Base-by-base conservation (phyloP, 1,140 invertebrate genomes). In the Drosophila elegans region DNA sequence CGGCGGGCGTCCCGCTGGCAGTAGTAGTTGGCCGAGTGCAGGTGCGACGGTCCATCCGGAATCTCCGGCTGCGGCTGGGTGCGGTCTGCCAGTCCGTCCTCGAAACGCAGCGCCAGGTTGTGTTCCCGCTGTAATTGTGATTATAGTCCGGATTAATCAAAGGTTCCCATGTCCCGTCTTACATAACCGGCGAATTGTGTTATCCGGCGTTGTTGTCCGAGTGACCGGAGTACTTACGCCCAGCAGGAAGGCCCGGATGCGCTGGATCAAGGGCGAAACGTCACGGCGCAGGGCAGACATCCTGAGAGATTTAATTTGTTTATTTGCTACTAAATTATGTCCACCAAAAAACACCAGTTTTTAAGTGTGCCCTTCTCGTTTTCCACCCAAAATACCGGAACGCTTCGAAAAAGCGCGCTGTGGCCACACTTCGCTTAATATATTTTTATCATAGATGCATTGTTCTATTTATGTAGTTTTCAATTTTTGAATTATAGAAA, bases 11-110 rank as follows among this genome's bases (percentile, higher is more conserved):
- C 97, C 80, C 97, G 94, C 2, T 93, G 93, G 78, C 93, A 96
- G 82, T 98, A 98, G 86, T 97, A 97, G 91, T 98, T 97, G 63
- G 94, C 94, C 44, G 95, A 94, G 46, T 96, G 89, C 61, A 95
- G 95, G 91, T 96, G 95, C 52, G 95, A 93, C 3, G 95, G 94
- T 38, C 97, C 97, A 54, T 95, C 95, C 12, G 97, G 97, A 32
- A 98, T 77, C 46, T 94, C 82, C 39, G 97, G 97, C 21, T 93
- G 95, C 4, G 96, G 96, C 84, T 97, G 96, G 39, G 95, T 97
- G 77, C 96, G 94, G 11, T 94, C 93, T 12, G 95, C 92, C 34
- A 95, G 4, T 10, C 93, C 86, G 42, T 96, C 94, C 64, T 94
- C 93, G 81, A 94, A 96, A 86, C 96, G 94, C 41, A 96, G 74